Evolutionary conservation across 2,888 invertebrate species (phyloP).

Genomic region (Alitta virens): DNA sequence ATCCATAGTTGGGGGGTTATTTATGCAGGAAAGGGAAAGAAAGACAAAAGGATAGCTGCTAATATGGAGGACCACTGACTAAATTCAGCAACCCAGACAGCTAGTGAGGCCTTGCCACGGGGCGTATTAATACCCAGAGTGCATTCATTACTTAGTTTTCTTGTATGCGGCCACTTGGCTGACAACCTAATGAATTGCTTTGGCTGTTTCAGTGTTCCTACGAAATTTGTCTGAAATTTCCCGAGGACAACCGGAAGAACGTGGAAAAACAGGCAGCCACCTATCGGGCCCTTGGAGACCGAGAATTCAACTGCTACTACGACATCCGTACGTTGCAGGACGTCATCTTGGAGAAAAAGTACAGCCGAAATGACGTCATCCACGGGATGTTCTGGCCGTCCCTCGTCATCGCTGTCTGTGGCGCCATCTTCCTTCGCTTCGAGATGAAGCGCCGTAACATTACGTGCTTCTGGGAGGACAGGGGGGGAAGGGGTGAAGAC

Average conservation of each 20-base stretch:
- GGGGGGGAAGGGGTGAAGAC: neutral
- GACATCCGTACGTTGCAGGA: constrained; percentile 59
- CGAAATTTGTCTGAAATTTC: constrained; percentile 11
- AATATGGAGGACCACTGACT: too few species aligned
- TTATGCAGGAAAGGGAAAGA: too few species aligned
- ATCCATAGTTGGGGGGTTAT: too few species aligned
- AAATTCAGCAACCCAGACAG: too few species aligned
- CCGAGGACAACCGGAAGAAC: constrained; percentile 4
- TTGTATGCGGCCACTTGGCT: too few species aligned
- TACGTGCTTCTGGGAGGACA: constrained; percentile 19
- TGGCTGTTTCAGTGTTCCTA: constrained; percentile 12
- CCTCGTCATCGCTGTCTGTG: constrained; percentile 29
- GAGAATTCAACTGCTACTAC: constrained; percentile 28
- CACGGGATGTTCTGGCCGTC: constrained; percentile 35
- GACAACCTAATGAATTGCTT: neutral
- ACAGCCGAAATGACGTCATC: constrained; percentile 53
- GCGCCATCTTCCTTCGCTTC: constrained; percentile 26
- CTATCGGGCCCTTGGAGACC: neutral
- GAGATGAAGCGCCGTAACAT: constrained; percentile 29
- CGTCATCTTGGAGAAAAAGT: constrained; percentile 85
- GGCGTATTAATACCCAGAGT: too few species aligned
- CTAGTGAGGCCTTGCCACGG: too few species aligned
- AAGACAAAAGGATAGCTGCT: too few species aligned
- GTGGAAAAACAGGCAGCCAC: constrained; percentile 7
- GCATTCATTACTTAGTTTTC: too few species aligned